Conservation (phyloP, 1,140 invertebrate genomes). For the Pinna nobilis region DNA sequence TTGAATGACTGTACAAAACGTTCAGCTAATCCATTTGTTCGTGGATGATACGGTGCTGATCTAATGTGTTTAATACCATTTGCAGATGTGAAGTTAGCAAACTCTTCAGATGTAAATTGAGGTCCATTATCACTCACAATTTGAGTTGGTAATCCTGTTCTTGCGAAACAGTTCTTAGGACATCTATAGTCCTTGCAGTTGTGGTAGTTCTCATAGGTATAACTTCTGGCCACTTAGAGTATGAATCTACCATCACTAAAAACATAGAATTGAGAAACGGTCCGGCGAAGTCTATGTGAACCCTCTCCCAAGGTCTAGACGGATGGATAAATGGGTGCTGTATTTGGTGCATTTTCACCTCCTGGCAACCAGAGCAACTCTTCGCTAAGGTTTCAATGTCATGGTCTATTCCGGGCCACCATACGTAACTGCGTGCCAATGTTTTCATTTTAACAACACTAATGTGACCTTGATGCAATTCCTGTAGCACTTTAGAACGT, state of each 20-base stretch:
- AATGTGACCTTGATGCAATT: conserved; percentile 32
- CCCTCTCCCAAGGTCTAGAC: conserved; percentile 30
- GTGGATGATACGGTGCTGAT: no score
- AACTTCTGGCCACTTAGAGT: no score
- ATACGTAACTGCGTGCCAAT: conserved; percentile 35
- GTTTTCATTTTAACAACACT: conserved; percentile 34
- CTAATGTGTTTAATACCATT: no score
- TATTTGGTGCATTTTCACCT: not conserved
- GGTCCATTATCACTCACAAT: no score
- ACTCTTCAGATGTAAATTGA: no score
- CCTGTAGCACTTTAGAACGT: conserved; percentile 1
- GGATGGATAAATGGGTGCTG: conserved; percentile 23
- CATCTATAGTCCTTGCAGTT: no score
- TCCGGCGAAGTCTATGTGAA: conserved; percentile 44
- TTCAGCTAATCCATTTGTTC: no score
- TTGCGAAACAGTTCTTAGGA: not conserved
- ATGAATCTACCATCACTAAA: conserved; percentile 34
- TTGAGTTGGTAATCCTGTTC: no score
- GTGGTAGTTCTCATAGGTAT: no score
- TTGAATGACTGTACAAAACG: conserved; percentile 37
- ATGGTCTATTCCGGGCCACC: conserved; percentile 47
- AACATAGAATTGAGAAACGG: conserved; percentile 23
- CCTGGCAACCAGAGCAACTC: conserved; percentile 23
- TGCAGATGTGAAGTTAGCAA: no score
- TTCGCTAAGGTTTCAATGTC: conserved; percentile 33